Base-by-base conservation (phyloP, 2,888 invertebrate species). In the Eupithecia subumbrata region DNA sequence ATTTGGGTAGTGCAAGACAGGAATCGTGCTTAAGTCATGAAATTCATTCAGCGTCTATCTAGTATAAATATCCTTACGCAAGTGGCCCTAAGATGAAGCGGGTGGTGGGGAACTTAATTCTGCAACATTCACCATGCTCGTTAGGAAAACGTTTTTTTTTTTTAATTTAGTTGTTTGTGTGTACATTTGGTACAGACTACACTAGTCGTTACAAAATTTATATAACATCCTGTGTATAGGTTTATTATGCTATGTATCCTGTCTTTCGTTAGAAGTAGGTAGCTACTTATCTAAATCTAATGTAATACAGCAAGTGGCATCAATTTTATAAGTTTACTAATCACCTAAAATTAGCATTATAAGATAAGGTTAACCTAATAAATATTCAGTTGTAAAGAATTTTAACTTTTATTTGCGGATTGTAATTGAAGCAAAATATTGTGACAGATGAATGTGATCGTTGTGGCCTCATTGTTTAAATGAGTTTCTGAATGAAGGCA, bases 351-450 rank as follows among this genome's bases (percentile, higher is more conserved):
- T 60, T 25, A 60, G 4, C 22, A 60, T 60, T 60, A 25, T 60
- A 60, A 60, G 22, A 25, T 60, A 25, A 60, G 12, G 60, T 60
- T 60, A 60, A 56, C 18, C 18, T 48, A 48, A 48, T 12, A 3
- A n/a, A 56, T 56, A 56, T 22, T 56, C 52, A 56, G 22, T 56
- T 56, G 52, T 56, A 60, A 60, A 60, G 60, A 25, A 25, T 14
- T n/a, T 60, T 12, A 22, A 56, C 22, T 11, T 56, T 60, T 34
- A 56, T 67, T 69, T 72, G 72, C n/a, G 60, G 67, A 37, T 74
- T 74, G 66, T 69, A 77, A 75, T 78, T 79, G 75, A 77, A 77
- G 81, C 80, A 81, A 82, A 82, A 82, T 75, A 78, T 75, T 77
- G 77, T 71, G 68, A 64, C 74, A 71, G 43, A 72, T 56, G 60